Percentiles rank a stretch among this genome's conserved stretches.
phyloP scores from a whole-genome alignment of 1,140 invertebrate species.

The Nasonia vitripennis region DNA sequence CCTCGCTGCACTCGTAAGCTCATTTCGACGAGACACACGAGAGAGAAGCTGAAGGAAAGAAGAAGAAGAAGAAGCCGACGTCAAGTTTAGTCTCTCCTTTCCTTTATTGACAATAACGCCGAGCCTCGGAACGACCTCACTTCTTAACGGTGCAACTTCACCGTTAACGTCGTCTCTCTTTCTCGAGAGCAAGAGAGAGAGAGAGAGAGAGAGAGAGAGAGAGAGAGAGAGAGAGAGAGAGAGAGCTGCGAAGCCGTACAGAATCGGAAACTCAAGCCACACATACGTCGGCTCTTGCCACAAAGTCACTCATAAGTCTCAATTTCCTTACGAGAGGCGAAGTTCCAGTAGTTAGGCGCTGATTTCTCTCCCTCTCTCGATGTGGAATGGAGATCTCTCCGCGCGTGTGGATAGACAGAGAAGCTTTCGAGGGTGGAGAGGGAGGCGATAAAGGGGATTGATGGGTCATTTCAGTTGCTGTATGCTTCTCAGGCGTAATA shows the following conservation, averaged over 20 bases:
- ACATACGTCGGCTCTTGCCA: background rate
- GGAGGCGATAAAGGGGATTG: background rate
- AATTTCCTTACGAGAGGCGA: conserved; percentile 3
- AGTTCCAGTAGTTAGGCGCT: background rate
- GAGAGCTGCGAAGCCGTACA: conserved; percentile 14
- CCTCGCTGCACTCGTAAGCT: conserved; percentile 6
- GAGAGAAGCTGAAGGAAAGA: background rate
- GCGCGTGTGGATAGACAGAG: too few relatives aligned
- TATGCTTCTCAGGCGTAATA: too few relatives aligned
- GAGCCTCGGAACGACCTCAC: background rate
- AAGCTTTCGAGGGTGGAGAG: background rate
- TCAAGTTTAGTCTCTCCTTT: conserved; percentile 48
- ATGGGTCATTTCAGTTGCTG: background rate
- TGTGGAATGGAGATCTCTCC: background rate
- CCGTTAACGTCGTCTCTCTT: conserved; percentile 2
- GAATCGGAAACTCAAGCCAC: conserved; percentile 35
- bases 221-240: background rate
- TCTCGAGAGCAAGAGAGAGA: background rate
- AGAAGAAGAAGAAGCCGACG: background rate
- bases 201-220: background rate
- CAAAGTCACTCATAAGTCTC: conserved; percentile 4
- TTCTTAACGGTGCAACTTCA: conserved; percentile 51
- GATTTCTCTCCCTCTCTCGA: background rate
- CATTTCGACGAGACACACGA: background rate
- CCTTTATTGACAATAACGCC: conserved; percentile 52